Evolutionary conservation across 2,888 invertebrate species (phyloP).

Genomic region (Portevinia maculata): DNA sequence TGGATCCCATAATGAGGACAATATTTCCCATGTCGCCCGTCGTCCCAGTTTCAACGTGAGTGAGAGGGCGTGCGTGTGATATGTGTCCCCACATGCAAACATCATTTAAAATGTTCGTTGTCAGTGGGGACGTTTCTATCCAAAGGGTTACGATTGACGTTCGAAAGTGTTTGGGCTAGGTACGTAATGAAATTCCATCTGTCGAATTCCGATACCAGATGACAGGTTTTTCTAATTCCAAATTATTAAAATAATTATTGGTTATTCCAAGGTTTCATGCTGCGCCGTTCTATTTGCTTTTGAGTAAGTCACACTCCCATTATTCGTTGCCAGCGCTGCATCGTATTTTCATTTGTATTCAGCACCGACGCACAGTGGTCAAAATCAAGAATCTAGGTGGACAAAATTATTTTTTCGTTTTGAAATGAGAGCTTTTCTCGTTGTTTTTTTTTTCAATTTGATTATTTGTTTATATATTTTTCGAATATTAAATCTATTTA

Average conservation of each 20-base stretch:
- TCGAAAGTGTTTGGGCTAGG: constrained; percentile 26
- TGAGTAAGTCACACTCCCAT: constrained; percentile 10
- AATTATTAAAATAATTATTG: no score
- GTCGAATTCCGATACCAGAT: constrained; percentile 41
- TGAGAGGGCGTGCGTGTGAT: background rate
- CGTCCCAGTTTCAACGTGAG: constrained; percentile 2
- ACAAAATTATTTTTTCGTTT: no score
- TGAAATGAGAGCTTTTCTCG: no score
- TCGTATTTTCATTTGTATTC: no score
- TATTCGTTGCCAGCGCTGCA: no score
- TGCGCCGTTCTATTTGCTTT: constrained; percentile 12
- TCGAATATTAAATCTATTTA: no score
- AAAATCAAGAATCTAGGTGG: no score
- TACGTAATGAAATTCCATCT: constrained; percentile 54
- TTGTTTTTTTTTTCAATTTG: no score
- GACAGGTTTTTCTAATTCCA: constrained; percentile 40
- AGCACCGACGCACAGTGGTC: no score
- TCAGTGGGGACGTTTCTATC: constrained; percentile 3
- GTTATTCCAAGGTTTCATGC: constrained; percentile 17
- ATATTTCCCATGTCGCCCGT: constrained; percentile 6
- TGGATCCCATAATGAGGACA: constrained; percentile 25
- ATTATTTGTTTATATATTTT: no score
- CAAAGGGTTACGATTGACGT: constrained; percentile 48
- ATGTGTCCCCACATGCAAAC: constrained; percentile 17
- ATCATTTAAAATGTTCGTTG: constrained; percentile 21